Evolutionary conservation across 2,113 vertebrate species (phyloP).

Genomic region (Sturnus vulgaris): DNA sequence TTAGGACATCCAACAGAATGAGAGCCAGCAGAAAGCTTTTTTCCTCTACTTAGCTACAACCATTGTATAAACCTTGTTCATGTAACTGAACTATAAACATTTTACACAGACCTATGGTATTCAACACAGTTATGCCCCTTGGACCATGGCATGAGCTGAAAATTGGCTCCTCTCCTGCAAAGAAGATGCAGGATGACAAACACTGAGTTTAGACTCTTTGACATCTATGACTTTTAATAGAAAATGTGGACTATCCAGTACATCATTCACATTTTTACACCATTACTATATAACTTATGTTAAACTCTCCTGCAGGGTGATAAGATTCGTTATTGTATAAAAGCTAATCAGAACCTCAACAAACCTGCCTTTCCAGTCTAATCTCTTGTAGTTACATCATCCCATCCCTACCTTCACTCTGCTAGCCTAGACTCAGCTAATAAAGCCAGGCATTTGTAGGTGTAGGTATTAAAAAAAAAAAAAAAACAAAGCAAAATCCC

Average conservation of each 20-base stretch:
- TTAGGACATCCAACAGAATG: neutral
- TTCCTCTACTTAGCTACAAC: neutral
- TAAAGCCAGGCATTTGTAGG: neutral
- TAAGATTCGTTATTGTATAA: neutral
- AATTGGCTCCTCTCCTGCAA: neutral
- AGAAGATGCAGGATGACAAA: neutral
- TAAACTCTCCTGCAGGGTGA: neutral
- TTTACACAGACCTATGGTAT: neutral
- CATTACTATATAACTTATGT: neutral
- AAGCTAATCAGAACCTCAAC: neutral
- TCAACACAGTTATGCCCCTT: neutral
- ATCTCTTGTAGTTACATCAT: neutral
- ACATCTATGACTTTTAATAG: neutral
- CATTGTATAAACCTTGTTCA: neutral
- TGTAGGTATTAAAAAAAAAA: neutral
- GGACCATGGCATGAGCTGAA: neutral
- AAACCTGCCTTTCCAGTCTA: neutral
- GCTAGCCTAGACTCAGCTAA: conserved; percentile 16
- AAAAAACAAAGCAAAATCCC: neutral
- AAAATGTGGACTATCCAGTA: neutral
- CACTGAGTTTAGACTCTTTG: neutral
- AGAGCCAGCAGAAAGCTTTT: neutral
- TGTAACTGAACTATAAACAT: neutral
- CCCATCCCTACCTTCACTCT: neutral
- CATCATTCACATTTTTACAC: neutral